Evolutionary conservation across 2,113 vertebrate genomes (phyloP), one percentile per base, ranked within the genome.

Genomic region (Notothenia rossii): DNA sequence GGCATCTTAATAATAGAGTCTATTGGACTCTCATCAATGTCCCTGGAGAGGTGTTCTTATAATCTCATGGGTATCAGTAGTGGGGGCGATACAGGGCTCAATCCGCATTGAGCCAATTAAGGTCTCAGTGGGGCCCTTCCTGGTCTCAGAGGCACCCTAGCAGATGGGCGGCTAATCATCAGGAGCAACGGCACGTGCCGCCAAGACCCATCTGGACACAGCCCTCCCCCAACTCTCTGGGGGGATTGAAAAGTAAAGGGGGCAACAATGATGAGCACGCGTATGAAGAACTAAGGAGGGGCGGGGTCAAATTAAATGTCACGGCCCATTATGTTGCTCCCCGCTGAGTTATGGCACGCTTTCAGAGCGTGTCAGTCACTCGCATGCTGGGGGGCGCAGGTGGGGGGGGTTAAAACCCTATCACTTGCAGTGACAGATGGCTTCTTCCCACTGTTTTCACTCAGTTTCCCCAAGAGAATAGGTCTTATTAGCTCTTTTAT

Each of bases 21-120:
- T 84, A 54, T 86, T 78, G 69, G 66, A 73, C 60, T 64, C 13
- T 72, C 75, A 55, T 83, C 62, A 73, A 2, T 29, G 61, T 93
- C 92, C 71, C 85, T 60, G 79, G 89, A 66, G 90, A 87, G 60
- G 29, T 83, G 75, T 86, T 87, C 56, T 55, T 79, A 72, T 90
- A 85, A 84, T 91, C 89, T 78, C 80, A 51, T 76, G 85, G 80
- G 83, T 86, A 61, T 90, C 77, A 62, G 54, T 54, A 61, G 73
- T 64, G 76, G 82, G 82, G 75, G 33, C 76, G 79, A 86, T 85
- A 82, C 53, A 49, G 80, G 59, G 77, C 91, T 75, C 94, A 93
- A 96, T 93, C 93, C 88, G 61, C 87, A 90, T 86, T 94, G 89
- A 95, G 92, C 93, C 94, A 92, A 94, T 95, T 95, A 95, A 75